These are phyloP conservation scores for Grantiella picta DNA, from an alignment of 2,113 vertebrate genomes.

Conservation along the genomic window DNA sequence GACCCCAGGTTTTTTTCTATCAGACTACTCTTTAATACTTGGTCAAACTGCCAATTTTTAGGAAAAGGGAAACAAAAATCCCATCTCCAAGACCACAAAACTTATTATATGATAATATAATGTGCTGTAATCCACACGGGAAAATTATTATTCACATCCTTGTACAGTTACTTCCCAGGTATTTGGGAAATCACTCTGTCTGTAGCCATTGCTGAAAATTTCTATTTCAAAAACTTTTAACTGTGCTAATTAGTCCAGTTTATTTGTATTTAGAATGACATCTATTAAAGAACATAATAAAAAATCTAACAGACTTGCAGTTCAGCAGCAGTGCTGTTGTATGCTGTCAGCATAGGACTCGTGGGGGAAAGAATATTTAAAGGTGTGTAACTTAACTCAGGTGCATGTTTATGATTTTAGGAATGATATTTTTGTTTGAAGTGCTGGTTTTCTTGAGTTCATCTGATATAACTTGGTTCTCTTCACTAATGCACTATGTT, in stretches of 20 bases:
- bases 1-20: neutral
- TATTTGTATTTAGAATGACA: neutral
- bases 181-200: neutral
- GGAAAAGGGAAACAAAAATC: accelerated
- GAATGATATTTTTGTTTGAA: neutral
- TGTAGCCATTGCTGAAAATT: neutral
- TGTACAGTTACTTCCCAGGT: neutral
- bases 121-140: neutral
- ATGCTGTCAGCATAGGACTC: accelerated
- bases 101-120: neutral
- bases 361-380: neutral
- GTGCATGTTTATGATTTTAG: neutral
- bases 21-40: neutral
- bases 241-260: neutral
- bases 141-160: neutral
- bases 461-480: neutral
- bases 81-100: neutral
- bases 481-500: neutral
- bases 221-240: neutral
- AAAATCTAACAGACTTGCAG: neutral
- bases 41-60: neutral
- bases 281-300: neutral
- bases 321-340: neutral
- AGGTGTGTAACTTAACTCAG: neutral
- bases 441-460: neutral